phyloP scores from a whole-genome alignment of 2,888 invertebrate species.

The Temnothorax rugatulus region DNA sequence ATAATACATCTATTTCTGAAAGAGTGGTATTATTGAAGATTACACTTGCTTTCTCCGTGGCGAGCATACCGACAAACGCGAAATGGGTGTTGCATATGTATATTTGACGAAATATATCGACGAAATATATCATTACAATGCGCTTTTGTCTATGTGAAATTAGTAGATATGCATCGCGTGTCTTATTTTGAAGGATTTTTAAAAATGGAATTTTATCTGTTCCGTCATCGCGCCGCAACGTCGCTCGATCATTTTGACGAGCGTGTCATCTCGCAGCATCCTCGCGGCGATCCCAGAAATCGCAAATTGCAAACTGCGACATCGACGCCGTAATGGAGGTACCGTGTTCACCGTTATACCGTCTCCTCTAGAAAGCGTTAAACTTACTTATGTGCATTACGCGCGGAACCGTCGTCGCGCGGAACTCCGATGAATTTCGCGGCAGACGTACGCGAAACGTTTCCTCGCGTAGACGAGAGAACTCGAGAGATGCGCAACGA shows the following conservation, averaged over 20 bases:
- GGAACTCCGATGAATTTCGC: constrained; percentile 66
- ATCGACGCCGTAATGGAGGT: constrained; percentile 71
- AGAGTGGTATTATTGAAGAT: constrained; percentile 2
- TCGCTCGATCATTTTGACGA: constrained; percentile 42
- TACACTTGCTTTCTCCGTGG: neutral
- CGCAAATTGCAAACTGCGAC: constrained; percentile 58
- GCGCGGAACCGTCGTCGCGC: constrained; percentile 54
- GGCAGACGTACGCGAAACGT: constrained; percentile 36
- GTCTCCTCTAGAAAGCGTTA: constrained; percentile 68
- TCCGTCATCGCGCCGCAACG: neutral
- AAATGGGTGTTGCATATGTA: neutral
- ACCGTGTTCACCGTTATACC: constrained; percentile 69
- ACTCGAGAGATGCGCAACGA: constrained; percentile 19
- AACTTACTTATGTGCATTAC: constrained; percentile 73
- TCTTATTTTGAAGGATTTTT: neutral
- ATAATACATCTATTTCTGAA: neutral
- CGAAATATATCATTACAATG: constrained; percentile 7
- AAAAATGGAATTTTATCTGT: neutral
- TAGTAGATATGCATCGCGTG: neutral
- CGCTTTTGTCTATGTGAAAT: neutral
- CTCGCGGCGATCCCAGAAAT: constrained; percentile 51
- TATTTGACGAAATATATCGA: neutral
- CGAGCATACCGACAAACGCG: neutral
- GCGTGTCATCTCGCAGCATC: constrained; percentile 12
- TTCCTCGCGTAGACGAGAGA: constrained; percentile 15